A percentile compares a stretch with the other conserved stretches of the same genome.
These are phyloP conservation scores for Ptychobarbus kaznakovi DNA, from an alignment of 2,797 vertebrate species.

Conservation along the genomic window DNA sequence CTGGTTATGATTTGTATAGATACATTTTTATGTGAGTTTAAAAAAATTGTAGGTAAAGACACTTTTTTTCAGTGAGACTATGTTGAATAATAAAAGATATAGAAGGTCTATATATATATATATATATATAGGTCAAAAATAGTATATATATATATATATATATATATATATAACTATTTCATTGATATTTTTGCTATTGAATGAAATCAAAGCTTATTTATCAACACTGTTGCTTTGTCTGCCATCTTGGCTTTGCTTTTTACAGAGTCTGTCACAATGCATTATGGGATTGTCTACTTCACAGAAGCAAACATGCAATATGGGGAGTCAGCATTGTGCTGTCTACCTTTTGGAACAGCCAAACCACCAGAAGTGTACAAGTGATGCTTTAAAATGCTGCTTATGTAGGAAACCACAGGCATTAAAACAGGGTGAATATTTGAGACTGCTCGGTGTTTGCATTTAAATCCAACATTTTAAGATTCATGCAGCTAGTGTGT, in stretches of 20 bases:
- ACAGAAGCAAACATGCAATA: neutral
- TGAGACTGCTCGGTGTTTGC: conserved; percentile 13
- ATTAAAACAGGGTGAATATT: conserved; percentile 18
- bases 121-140: neutral
- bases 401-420: neutral
- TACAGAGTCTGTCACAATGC: neutral
- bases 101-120: neutral
- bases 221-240: neutral
- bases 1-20: neutral
- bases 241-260: neutral
- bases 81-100: neutral
- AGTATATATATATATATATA: neutral
- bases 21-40: neutral
- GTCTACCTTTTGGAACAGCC: neutral
- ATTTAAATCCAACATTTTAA: conserved; percentile 6
- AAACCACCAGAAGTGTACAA: neutral
- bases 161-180: neutral
- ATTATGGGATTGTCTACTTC: neutral
- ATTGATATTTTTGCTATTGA: neutral
- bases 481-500: conserved; percentile 23
- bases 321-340: neutral
- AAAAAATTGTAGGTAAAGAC: neutral
- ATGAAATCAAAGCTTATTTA: neutral
- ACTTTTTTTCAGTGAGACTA: neutral
- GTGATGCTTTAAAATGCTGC: neutral